These are phyloP conservation scores for Gymnothorax reevesii DNA, from an alignment of 2,797 vertebrate genomes.

Conservation along the genomic window DNA sequence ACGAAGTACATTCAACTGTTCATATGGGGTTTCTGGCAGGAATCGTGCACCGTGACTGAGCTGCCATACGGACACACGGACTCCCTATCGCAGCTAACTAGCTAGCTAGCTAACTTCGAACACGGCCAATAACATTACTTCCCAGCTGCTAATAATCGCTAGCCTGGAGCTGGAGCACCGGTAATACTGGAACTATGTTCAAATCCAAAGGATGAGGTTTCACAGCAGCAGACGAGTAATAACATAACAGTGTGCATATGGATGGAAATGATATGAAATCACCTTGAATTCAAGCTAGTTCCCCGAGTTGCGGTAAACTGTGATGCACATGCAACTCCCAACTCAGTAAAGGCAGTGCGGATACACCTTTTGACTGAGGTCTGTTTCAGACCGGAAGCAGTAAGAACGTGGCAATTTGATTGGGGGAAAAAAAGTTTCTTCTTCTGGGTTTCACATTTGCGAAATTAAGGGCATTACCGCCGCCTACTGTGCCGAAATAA, in stretches of 20 bases:
- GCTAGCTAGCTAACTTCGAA: not conserved
- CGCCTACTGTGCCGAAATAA: too few relatives aligned
- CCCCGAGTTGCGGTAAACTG: slow-evolving; percentile 25
- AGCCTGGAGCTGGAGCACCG: slow-evolving; percentile 41
- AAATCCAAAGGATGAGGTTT: not conserved
- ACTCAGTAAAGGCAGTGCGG: slow-evolving; percentile 33
- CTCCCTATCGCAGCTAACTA: not conserved
- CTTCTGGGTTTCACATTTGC: too few relatives aligned
- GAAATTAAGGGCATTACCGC: too few relatives aligned
- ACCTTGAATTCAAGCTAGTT: slow-evolving; percentile 44
- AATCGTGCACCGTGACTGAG: not conserved
- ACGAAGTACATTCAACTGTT: not conserved
- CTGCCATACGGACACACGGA: slow-evolving; percentile 2
- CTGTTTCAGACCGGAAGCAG: slow-evolving; percentile 43
- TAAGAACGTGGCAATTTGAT: slow-evolving; percentile 30
- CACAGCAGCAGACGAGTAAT: not conserved
- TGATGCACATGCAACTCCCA: slow-evolving; percentile 41
- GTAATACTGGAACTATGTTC: slow-evolving; percentile 9
- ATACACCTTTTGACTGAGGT: slow-evolving; percentile 22
- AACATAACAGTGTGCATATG: not conserved
- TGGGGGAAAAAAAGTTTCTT: slow-evolving; percentile 27
- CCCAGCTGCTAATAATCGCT: slow-evolving; percentile 31
- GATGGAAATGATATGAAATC: slow-evolving; percentile 32
- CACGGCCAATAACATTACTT: not conserved
- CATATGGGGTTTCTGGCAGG: not conserved